Evolutionary conservation across 2,113 vertebrate species (phyloP).

Genomic region (Cisticola juncidis): DNA sequence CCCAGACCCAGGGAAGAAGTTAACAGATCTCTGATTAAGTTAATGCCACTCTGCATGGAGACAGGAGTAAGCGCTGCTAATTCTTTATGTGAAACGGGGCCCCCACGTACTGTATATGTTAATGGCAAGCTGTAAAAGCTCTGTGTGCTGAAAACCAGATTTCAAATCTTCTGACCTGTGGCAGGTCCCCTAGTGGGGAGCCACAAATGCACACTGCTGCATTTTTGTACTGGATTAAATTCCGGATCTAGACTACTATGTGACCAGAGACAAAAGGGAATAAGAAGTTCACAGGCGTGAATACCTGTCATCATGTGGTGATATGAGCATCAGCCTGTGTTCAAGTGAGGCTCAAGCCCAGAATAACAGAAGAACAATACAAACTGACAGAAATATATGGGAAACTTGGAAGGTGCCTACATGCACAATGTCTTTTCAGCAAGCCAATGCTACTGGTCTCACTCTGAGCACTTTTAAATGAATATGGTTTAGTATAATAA

Average conservation of each 20-base stretch:
- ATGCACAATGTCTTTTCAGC: background rate
- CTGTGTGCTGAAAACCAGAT: constrained; percentile 25
- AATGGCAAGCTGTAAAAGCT: constrained; percentile 9
- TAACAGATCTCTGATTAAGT: background rate
- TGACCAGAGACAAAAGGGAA: constrained; percentile 34
- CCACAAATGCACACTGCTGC: background rate
- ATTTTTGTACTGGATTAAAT: constrained; percentile 50
- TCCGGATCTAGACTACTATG: background rate
- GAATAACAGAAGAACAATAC: constrained; percentile 20
- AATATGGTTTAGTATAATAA: constrained; percentile 19
- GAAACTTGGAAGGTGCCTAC: constrained; percentile 55
- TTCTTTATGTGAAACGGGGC: background rate
- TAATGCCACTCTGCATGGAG: background rate
- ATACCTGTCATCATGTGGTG: constrained; percentile 52
- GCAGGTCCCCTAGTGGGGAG: constrained; percentile 29
- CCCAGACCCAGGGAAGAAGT: background rate
- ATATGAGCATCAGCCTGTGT: constrained; percentile 28
- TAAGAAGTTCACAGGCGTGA: constrained; percentile 12
- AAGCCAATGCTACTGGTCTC: constrained; percentile 41
- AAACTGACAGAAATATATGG: constrained; percentile 34
- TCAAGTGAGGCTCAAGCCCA: constrained; percentile 15
- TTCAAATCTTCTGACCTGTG: constrained; percentile 43
- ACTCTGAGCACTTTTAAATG: constrained; percentile 21
- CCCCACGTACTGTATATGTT: background rate
- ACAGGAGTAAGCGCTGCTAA: background rate